Evolutionary conservation across 1,140 invertebrate species (phyloP).

Genomic region (Hirudo medicinalis): DNA sequence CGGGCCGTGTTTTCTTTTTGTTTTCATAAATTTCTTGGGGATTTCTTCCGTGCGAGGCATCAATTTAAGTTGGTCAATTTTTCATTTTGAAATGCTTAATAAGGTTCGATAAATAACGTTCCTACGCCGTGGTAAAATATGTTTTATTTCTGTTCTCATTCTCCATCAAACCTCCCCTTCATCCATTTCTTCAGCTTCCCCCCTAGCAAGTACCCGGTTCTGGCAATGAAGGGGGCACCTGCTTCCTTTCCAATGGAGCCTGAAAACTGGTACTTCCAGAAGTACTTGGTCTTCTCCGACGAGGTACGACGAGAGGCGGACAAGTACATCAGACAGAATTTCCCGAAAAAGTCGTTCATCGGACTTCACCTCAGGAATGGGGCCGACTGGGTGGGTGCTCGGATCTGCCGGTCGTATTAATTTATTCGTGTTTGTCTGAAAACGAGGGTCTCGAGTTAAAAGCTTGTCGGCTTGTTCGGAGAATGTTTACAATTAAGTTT

Average conservation of each 20-base stretch:
- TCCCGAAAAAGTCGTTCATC: slow-evolving; percentile 58
- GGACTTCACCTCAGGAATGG: slow-evolving; percentile 90
- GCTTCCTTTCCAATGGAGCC: slow-evolving; percentile 81
- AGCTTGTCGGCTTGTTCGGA: no score
- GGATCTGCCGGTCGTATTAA: slow-evolving; percentile 13
- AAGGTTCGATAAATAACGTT: no score
- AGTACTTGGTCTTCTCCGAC: slow-evolving; percentile 70
- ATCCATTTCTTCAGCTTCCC: slow-evolving; percentile 48
- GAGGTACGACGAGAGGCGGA: slow-evolving; percentile 54
- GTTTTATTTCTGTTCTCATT: background rate
- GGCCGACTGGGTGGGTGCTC: slow-evolving; percentile 66
- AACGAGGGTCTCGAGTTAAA: no score
- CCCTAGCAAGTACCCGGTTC: slow-evolving; percentile 49
- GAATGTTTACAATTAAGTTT: no score
- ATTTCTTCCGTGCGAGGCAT: no score
- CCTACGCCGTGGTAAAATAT: no score
- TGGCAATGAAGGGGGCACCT: slow-evolving; percentile 66
- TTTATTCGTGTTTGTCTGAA: background rate
- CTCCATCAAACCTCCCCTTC: background rate
- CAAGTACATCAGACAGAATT: slow-evolving; percentile 61
- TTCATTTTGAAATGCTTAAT: no score
- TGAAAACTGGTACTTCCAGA: slow-evolving; percentile 66
- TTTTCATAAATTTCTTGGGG: no score
- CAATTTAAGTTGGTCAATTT: no score
- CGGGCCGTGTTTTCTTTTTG: no score